A percentile compares a stretch with the other conserved stretches of the same genome.
phyloP scores from a whole-genome alignment of 2,888 invertebrate species.

The Agonopterix alstromeriana region DNA sequence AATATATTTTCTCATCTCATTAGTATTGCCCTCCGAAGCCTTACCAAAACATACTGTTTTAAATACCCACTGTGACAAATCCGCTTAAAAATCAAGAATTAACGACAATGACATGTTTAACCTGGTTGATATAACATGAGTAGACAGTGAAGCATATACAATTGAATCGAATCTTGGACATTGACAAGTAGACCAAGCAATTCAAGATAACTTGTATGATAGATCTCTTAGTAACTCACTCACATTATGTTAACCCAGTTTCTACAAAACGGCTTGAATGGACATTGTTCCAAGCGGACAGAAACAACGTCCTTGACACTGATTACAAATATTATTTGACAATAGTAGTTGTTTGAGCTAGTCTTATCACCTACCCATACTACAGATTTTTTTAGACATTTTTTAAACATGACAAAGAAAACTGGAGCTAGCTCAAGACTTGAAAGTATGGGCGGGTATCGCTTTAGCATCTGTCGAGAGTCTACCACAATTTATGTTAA shows the following conservation, averaged over 20 bases:
- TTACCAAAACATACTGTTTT: conserved; percentile 8
- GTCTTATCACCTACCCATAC: conserved; percentile 56
- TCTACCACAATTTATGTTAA: conserved; percentile 72
- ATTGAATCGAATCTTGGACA: not conserved
- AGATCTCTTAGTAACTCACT: conserved; percentile 12
- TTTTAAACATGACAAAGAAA: conserved; percentile 35
- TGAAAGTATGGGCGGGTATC: conserved; percentile 40
- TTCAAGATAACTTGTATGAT: conserved; percentile 5
- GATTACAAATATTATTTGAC: conserved; percentile 29
- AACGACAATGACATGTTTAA: conserved; percentile 7
- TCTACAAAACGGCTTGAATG: conserved; percentile 43
- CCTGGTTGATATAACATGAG: conserved; percentile 1
- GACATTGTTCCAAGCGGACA: conserved; percentile 60
- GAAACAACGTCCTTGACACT: conserved; percentile 50
- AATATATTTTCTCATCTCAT: conserved; percentile 28
- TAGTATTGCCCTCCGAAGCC: conserved; percentile 24
- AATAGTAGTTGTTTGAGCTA: conserved; percentile 49
- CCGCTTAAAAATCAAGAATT: conserved; percentile 31
- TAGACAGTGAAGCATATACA: not conserved
- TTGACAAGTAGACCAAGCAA: too few relatives aligned
- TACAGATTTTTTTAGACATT: conserved; percentile 24
- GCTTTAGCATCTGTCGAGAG: conserved; percentile 48
- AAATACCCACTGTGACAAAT: conserved; percentile 30
- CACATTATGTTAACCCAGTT: conserved; percentile 33
- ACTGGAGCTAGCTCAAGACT: conserved; percentile 62